Evolutionary conservation across 1,140 invertebrate genomes (phyloP), one percentile per base, ranked within the genome.

Genomic region (Drosophila kohkoa): DNA sequence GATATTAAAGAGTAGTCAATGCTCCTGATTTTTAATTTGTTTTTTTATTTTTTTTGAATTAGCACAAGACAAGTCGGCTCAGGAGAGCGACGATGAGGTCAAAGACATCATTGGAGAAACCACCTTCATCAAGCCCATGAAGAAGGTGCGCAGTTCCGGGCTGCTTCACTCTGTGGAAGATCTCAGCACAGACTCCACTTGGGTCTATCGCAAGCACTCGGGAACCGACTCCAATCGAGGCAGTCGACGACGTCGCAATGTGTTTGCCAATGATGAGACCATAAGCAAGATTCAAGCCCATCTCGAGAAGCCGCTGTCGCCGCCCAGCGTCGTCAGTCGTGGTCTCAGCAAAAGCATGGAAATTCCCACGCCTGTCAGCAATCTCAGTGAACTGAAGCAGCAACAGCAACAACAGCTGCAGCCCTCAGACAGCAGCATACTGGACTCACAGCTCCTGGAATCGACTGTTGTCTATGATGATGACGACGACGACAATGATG

Each of bases 161-260:
- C 94, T 96, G 46, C 92, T 96, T 1, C 95, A 96, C 83, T 96
- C 95, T 4, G 95, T 96, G 1, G 95, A 96, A 78, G 96, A 96
- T 81, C 92, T 96, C 5, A 96, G 95, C 41, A 96, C 95, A 0
- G 95, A 96, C 86, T 96, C 95, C 3, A 96, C 95, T 0, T 96
- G 95, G 77, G 95, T 96, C 0, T 96, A 96, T 81, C 96, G 96
- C 79, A 95, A 95, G 10, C 83, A 92, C 52, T 91, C 90, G 1
- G 92, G 92, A 38, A 90, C 80, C 5, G 92, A 92, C 67, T 92
- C 92, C 0, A 92, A 92, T 85, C 90, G 92, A 75, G 60, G 92
- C 67, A 65, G 90, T 90, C 20, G 93, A 41, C 49, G 93, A 67
- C 69, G 92, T 70, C 85, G 92, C 68, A 79, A 87, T 77, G 75